Evolutionary conservation across 2,888 invertebrate genomes (phyloP).

Genomic region (Trichogramma dendrolimi): DNA sequence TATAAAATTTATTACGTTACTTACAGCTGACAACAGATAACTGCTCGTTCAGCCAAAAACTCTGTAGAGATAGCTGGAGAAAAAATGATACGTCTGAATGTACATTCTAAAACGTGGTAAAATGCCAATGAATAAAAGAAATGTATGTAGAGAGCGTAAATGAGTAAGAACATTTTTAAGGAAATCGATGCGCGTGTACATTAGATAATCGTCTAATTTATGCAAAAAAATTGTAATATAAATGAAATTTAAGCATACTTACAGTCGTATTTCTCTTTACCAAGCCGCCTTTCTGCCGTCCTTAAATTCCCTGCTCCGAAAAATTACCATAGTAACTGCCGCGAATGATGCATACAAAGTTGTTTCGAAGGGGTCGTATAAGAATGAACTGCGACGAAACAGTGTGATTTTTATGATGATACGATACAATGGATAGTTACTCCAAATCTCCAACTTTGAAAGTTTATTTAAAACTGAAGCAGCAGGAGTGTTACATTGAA

Average conservation of each 20-base stretch:
- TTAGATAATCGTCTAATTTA: conserved; percentile 19
- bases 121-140: too few species aligned
- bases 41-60: conserved; percentile 9
- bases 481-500: conserved; percentile 42
- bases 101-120: not conserved
- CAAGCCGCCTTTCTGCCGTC: not conserved
- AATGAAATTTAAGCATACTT: conserved; percentile 22
- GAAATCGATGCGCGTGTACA: conserved; percentile 21
- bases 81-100: conserved; percentile 6
- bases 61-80: too few species aligned
- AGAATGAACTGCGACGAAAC: not conserved
- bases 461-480: conserved; percentile 39
- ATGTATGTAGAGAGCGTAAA: too few species aligned
- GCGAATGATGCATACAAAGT: not conserved
- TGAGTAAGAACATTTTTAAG: conserved; percentile 22
- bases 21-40: conserved; percentile 18
- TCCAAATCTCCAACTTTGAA: conserved; percentile 18
- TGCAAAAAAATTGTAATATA: conserved; percentile 30
- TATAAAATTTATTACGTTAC: conserved; percentile 36
- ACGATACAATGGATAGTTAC: conserved; percentile 17
- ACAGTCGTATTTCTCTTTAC: conserved; percentile 10
- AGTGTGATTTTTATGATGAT: not conserved
- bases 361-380: not conserved
- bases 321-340: conserved; percentile 22
- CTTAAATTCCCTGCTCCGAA: not conserved